Conservation (phyloP, 2,888 invertebrate species). For the Ashinkailepas kermadecensis region DNA sequence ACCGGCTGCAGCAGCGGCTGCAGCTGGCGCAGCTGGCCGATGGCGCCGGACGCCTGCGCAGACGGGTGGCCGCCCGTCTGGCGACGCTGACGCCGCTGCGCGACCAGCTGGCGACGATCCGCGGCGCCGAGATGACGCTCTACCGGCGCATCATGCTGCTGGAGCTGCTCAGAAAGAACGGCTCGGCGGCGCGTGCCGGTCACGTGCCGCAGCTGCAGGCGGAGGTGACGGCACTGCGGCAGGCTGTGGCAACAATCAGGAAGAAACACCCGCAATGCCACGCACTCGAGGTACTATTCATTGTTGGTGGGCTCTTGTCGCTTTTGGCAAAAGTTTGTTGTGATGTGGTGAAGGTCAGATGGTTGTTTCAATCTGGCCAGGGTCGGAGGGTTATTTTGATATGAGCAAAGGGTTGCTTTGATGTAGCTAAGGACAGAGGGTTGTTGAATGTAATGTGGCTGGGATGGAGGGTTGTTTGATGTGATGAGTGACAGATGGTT, state of each 20-base stretch:
- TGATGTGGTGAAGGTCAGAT: too few species aligned
- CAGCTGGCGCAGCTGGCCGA: slow-evolving; percentile 41
- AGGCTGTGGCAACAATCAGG: slow-evolving; percentile 41
- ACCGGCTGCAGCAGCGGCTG: slow-evolving; percentile 40
- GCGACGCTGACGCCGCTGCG: slow-evolving; percentile 41
- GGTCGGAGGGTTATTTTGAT: too few species aligned
- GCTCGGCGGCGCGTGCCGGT: slow-evolving; percentile 39
- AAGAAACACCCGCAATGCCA: slow-evolving; percentile 44
- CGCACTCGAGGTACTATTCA: slow-evolving; percentile 44
- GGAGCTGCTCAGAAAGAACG: slow-evolving; percentile 39
- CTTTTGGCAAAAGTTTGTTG: too few species aligned
- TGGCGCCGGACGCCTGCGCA: slow-evolving; percentile 38
- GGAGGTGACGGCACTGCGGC: slow-evolving; percentile 40
- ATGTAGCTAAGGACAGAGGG: too few species aligned
- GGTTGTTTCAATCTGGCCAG: too few species aligned
- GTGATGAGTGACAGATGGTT: too few species aligned
- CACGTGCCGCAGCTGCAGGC: slow-evolving; percentile 39
- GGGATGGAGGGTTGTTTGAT: too few species aligned
- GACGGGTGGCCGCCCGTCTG: slow-evolving; percentile 43
- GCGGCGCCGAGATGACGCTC: slow-evolving; percentile 42
- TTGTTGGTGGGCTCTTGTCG: not conserved
- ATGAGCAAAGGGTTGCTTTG: too few species aligned
- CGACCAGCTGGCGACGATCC: slow-evolving; percentile 41
- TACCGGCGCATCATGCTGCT: slow-evolving; percentile 42
- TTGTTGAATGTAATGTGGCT: too few species aligned